phyloP scores from a whole-genome alignment of 2,888 invertebrate genomes.

The Lepidochitona cinerea region DNA sequence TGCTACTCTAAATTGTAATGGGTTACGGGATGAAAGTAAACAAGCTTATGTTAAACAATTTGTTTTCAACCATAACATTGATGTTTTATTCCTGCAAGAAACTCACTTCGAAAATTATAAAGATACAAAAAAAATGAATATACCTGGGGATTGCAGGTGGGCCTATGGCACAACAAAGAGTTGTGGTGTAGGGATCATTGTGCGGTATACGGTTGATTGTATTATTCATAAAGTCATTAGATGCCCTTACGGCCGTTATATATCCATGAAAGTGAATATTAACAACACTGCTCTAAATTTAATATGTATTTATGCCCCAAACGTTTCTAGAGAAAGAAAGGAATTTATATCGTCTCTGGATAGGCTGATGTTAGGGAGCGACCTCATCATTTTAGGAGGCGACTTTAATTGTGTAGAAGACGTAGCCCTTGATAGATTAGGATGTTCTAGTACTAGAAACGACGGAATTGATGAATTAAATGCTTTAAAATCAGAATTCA shows the following conservation, averaged over 20 bases:
- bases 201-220: not conserved
- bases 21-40: not conserved
- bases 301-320: not conserved
- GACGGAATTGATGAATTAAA: constrained; percentile 11
- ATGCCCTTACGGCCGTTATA: not conserved
- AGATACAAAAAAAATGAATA: not conserved
- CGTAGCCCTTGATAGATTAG: constrained; percentile 19
- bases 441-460: constrained; percentile 12
- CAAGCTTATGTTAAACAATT: not conserved
- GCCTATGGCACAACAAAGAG: not conserved
- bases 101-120: not conserved
- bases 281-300: not conserved
- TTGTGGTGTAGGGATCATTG: not conserved
- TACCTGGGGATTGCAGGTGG: not conserved
- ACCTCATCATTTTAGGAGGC: constrained; percentile 15
- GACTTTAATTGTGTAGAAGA: constrained; percentile 28
- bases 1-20: not conserved
- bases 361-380: not conserved
- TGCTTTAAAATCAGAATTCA: constrained; percentile 13
- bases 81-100: not conserved
- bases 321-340: not conserved
- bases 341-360: not conserved
- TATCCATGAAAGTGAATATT: not conserved
- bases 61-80: not conserved
- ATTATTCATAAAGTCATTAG: not conserved